phyloP scores from a whole-genome alignment of 53 echinoderm and acorn worm genomes.

The Pentamera pediparva region DNA sequence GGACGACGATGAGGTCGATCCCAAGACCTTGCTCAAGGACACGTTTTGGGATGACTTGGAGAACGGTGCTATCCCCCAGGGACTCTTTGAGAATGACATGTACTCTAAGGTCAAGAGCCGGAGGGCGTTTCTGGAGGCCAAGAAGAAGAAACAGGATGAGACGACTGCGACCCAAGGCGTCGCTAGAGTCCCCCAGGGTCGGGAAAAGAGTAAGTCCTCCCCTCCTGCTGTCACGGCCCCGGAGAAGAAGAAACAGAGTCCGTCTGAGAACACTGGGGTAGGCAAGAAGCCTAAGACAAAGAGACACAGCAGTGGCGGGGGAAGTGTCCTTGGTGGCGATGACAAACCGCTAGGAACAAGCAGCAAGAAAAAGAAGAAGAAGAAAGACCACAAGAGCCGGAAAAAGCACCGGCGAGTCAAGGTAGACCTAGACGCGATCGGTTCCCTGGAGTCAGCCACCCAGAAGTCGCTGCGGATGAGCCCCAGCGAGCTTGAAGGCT shows the following conservation, averaged over 20 bases:
- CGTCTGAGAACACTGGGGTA: neutral
- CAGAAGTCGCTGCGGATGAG: conserved; percentile 91
- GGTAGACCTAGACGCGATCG: conserved; percentile 79
- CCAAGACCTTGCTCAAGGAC: conserved; percentile 55
- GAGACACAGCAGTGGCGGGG: conserved; percentile 41
- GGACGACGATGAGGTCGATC: conserved; percentile 22
- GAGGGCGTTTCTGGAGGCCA: conserved; percentile 77
- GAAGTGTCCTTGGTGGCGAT: no score
- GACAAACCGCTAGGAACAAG: conserved; percentile 25
- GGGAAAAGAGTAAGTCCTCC: neutral
- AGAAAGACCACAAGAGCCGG: conserved; percentile 37
- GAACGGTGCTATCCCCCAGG: conserved; percentile 61
- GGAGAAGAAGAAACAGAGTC: conserved; percentile 19
- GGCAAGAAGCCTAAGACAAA: conserved; percentile 35
- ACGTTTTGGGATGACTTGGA: conserved; percentile 96
- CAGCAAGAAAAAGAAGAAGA: conserved; percentile 44
- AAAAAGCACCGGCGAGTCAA: conserved; percentile 48
- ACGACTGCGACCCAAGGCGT: conserved; percentile 28
- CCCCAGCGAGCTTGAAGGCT: conserved; percentile 62
- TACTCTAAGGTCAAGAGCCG: conserved; percentile 97
- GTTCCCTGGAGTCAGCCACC: conserved; percentile 89
- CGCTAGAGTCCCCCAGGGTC: neutral
- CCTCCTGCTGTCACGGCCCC: neutral
- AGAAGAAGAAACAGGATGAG: conserved; percentile 55
- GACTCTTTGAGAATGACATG: conserved; percentile 75